Base-by-base conservation (phyloP, 2,888 invertebrate species). In the Lapara coniferarum region DNA sequence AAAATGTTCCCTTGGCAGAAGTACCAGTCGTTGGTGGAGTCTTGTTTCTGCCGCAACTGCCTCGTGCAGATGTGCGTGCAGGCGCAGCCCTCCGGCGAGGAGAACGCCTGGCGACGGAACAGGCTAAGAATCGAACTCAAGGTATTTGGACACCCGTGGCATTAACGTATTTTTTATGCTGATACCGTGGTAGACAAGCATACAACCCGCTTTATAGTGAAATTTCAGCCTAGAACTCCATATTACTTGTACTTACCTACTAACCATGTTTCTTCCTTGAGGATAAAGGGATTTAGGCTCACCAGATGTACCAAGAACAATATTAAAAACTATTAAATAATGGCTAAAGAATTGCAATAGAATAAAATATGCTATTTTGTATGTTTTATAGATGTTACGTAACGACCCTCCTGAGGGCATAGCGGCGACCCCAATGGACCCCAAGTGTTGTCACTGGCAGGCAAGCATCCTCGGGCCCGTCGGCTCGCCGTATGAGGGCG, bases 401-500 rank as follows among this genome's bases (percentile, higher is more conserved):
- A 95, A 95, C 73, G 97, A 98, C 84, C 97, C 97, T 3, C 97
- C 97, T 0, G 97, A 98, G 82, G 98, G 98, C 2, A 97, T 98
- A 70, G 95, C 96, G 81, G 98, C 97, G 2, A 95, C 95, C 14
- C 97, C 98, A 0, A 89, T 98, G 66, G 98, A 98, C 90, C 93
- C 95, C 72, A 95, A 96, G 88, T 97, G 96, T 81, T 97, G 97
- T 82, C 98, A 98, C 89, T 99, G 98, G 98, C 98, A 98, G 90
- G 98, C 98, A 1, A 97, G 97, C 69, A 97, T 99, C 80, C 96
- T 97, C 37, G 99, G 98, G 0, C 98, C 99, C 10, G 96, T 96
- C 49, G 98, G 98, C 51, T 98, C 98, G 85, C 98, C 98, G 0
- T 99, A 98, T 84, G 98, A 98, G 88, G 98, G 98, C 16, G 98